Evolutionary conservation across 2,797 vertebrate genomes (phyloP).

Genomic region (Sebastes itinus): DNA sequence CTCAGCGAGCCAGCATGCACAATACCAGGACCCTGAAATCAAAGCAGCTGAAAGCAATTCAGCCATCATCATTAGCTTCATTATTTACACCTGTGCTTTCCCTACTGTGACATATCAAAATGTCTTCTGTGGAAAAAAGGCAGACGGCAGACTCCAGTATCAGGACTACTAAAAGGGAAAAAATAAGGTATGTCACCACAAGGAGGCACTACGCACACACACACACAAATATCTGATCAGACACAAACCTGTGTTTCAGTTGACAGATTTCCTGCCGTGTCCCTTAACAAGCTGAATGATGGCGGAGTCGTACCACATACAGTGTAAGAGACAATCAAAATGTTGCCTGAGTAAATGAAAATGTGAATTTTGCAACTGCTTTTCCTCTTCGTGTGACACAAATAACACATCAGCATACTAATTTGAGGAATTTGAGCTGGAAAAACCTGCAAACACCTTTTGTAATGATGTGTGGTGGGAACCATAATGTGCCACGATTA

Average conservation of each 20-base stretch:
- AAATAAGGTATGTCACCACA: slow-evolving; percentile 23
- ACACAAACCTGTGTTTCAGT: neutral
- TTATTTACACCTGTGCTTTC: neutral
- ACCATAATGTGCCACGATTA: neutral
- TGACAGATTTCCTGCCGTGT: neutral
- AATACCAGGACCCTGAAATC: neutral
- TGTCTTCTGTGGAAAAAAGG: neutral
- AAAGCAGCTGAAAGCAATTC: neutral
- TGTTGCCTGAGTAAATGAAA: neutral
- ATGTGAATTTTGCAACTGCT: neutral
- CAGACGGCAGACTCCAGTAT: neutral
- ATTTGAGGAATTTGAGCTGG: neutral
- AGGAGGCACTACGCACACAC: slow-evolving; percentile 63
- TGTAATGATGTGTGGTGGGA: neutral
- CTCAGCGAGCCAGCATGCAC: neutral
- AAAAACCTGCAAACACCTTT: neutral
- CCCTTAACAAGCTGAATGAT: neutral
- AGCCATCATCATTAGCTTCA: neutral
- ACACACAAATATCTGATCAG: slow-evolving; percentile 13
- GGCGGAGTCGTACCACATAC: neutral
- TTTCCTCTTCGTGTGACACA: neutral
- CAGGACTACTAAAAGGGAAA: neutral
- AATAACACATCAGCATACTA: neutral
- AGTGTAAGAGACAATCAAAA: neutral
- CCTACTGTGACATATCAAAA: neutral